Evolutionary conservation across 2,797 vertebrate species (phyloP).

Genomic region (Myripristis jacobus): DNA sequence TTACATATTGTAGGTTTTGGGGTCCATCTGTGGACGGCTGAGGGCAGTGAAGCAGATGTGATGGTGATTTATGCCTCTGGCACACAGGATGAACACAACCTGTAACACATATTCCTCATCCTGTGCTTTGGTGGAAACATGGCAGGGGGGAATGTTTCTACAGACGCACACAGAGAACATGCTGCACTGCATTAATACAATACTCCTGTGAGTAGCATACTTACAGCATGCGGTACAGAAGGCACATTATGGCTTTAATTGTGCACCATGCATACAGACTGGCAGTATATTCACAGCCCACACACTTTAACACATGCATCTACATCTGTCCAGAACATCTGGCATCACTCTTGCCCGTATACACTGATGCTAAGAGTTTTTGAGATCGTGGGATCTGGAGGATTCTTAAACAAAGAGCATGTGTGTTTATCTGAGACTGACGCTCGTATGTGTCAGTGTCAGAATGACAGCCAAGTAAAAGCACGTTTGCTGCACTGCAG

Average conservation of each 20-base stretch:
- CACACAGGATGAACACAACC: slow-evolving; percentile 21
- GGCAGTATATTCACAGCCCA: too few relatives aligned
- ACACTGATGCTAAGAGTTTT: slow-evolving; percentile 14
- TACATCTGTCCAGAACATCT: slow-evolving; percentile 67
- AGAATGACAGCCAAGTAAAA: slow-evolving; percentile 25
- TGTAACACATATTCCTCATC: background rate
- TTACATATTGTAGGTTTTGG: slow-evolving; percentile 59
- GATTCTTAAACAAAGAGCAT: slow-evolving; percentile 1
- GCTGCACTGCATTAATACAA: background rate
- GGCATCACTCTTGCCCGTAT: slow-evolving; percentile 32
- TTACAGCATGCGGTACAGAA: slow-evolving; percentile 24
- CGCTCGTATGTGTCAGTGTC: slow-evolving; percentile 18
- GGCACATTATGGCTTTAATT: slow-evolving; percentile 30
- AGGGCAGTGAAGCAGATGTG: slow-evolving; percentile 30
- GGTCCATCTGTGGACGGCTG: slow-evolving; percentile 40
- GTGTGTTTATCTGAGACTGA: slow-evolving; percentile 13
- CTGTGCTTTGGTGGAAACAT: slow-evolving; percentile 17
- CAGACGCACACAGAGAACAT: background rate
- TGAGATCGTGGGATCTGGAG: slow-evolving; percentile 2
- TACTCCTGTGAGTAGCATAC: slow-evolving; percentile 10
- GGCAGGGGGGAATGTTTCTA: background rate
- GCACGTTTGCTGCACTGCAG: slow-evolving; percentile 10
- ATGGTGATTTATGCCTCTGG: slow-evolving; percentile 28
- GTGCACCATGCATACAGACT: slow-evolving; percentile 10
- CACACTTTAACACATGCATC: slow-evolving; percentile 35